These are phyloP conservation scores for Cremastinae sp. DNA, from an alignment of 2,888 invertebrate genomes.

Conservation along the genomic window DNA sequence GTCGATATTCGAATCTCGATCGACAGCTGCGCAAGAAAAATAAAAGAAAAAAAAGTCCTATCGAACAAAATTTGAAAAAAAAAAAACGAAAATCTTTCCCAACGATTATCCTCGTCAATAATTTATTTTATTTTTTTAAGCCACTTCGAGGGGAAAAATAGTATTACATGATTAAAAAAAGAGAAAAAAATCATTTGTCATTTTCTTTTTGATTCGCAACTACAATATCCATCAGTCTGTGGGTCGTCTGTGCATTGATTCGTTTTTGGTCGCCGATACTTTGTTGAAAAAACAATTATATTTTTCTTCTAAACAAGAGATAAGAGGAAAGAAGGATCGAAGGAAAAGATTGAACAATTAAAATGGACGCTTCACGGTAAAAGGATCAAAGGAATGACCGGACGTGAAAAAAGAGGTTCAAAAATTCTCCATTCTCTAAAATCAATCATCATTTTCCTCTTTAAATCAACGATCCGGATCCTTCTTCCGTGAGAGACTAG, in stretches of 20 bases:
- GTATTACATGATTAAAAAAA: constrained; percentile 34
- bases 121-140: constrained; percentile 38
- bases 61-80: not conserved
- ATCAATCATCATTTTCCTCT: constrained; percentile 14
- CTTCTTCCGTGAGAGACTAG: constrained; percentile 72
- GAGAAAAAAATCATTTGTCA: constrained; percentile 54
- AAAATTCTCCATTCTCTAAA: not conserved
- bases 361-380: constrained; percentile 66
- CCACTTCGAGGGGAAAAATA: constrained; percentile 42
- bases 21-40: not conserved
- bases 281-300: constrained; percentile 33
- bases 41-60: not conserved
- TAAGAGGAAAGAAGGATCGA: constrained; percentile 20
- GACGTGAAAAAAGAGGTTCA: constrained; percentile 27
- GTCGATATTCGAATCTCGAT: no score
- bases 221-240: constrained; percentile 71
- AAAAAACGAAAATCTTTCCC: constrained; percentile 22
- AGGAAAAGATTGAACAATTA: constrained; percentile 21
- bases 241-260: constrained; percentile 73
- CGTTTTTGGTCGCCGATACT: constrained; percentile 64
- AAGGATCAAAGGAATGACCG: constrained; percentile 44
- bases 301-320: not conserved
- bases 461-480: constrained; percentile 48
- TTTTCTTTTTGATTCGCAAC: constrained; percentile 68
- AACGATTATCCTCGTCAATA: constrained; percentile 11